Percentiles rank a stretch among this genome's conserved stretches.
Evolutionary conservation across 2,888 invertebrate species (phyloP).

Genomic region (Gibbula magus): DNA sequence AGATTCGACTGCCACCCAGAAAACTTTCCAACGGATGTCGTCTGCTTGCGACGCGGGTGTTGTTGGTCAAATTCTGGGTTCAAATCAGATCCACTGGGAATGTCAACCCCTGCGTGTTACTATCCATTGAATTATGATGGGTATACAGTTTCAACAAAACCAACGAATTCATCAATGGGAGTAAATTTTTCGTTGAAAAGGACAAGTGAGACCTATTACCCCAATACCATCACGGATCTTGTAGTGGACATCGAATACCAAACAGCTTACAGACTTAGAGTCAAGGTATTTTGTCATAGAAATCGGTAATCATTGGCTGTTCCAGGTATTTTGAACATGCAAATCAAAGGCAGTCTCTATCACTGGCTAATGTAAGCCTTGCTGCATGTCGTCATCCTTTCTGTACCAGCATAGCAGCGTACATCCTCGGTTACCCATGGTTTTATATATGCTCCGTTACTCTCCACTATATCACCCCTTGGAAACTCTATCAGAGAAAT

Average conservation of each 20-base stretch:
- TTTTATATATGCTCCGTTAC: too few relatives aligned
- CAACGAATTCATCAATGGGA: constrained; percentile 42
- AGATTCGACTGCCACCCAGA: constrained; percentile 62
- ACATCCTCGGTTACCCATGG: too few relatives aligned
- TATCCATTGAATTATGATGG: constrained; percentile 53
- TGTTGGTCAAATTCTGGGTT: constrained; percentile 44
- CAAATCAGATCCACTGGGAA: too few relatives aligned
- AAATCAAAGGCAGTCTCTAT: too few relatives aligned
- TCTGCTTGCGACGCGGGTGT: constrained; percentile 53
- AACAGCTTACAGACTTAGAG: constrained; percentile 48
- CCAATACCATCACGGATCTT: constrained; percentile 46
- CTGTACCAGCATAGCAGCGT: too few relatives aligned
- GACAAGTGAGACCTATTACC: constrained; percentile 45
- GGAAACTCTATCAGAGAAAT: too few relatives aligned
- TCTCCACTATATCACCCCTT: too few relatives aligned
- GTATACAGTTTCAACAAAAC: constrained; percentile 38
- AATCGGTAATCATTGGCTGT: too few relatives aligned
- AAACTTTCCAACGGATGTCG: constrained; percentile 28
- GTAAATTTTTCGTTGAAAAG: constrained; percentile 35
- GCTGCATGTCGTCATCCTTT: too few relatives aligned
- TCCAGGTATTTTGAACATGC: too few relatives aligned
- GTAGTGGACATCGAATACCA: constrained; percentile 53
- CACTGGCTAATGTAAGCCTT: too few relatives aligned
- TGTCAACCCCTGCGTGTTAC: constrained; percentile 51
- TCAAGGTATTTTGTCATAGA: constrained; percentile 45